Base-by-base conservation (phyloP, 2,113 vertebrate genomes). In the Albula goreensis region DNA sequence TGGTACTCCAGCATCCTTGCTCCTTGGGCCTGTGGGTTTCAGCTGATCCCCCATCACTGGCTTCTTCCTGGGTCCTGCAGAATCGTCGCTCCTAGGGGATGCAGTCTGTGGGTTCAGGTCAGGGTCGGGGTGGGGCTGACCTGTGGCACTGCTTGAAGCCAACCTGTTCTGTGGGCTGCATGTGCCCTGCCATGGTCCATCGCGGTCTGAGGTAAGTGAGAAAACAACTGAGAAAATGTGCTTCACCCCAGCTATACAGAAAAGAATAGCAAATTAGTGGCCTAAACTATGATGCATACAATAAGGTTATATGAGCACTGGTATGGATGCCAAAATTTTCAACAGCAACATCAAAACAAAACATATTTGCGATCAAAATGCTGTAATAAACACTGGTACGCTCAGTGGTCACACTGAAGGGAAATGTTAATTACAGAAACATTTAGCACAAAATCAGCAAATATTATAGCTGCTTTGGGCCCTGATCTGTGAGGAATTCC, bases 1-100 rank as follows among this genome's bases (percentile, higher is more conserved):
- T 89, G 99, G 94, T 90, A 99, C 94, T 83, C 99, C 98, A 63
- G 97, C 98, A 93, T 99, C 98, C 90, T 99, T 98, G 87, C 97
- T 97, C 91, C 94, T 97, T 90, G 98, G 97, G 89, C 97, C 96
- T 85, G 96, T 95, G 0, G 98, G 89, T 93, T 98, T 99, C 95
- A 98, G 99, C 57, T 96, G 94, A 90, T 96, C 98, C 83, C 99
- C 98, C 83, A 96, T 91, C 95, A 97, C 99, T 89, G 97, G 94
- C 89, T 96, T 97, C 95, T 97, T 99, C 94, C 97, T 98, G 81
- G 97, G 93, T 90, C 98, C 99, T 90, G 97, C 96, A 74, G 97
- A 97, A 91, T 98, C 97, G 91, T 91, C 93, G 91, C 95, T 96
- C 89, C 96, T 94, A 90, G 95, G 93, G 70, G 96, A 95, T 86